Conservation (phyloP, 2,113 vertebrate species). For the Mormoops blainvillei region DNA sequence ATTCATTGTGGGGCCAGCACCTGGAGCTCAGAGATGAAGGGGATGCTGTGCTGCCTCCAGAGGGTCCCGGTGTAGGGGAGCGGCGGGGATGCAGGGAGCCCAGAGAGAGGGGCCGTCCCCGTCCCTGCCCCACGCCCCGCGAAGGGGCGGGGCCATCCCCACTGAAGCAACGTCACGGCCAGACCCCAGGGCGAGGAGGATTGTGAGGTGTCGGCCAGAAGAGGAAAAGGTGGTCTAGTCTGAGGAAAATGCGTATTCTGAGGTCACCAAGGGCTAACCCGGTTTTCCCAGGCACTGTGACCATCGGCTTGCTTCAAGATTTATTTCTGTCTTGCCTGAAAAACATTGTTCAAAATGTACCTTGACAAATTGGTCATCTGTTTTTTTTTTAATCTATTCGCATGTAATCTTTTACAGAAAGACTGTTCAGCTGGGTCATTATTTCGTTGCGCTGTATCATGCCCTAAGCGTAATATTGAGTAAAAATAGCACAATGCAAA, state of each 20-base stretch:
- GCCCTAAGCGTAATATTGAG: neutral
- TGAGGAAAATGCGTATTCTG: neutral
- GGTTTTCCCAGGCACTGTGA: neutral
- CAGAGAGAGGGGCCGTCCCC: neutral
- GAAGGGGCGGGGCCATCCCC: neutral
- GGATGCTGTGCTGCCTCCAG: accelerated
- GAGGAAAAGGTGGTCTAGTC: neutral
- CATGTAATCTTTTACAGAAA: neutral
- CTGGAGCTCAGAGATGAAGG: neutral
- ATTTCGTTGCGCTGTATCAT: neutral
- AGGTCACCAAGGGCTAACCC: no score
- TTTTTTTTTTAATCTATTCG: neutral
- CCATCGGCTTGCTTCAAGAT: neutral
- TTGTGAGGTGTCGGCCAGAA: accelerated
- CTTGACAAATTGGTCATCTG: neutral
- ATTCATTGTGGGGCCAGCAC: neutral
- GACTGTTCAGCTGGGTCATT: neutral
- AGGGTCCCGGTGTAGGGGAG: neutral
- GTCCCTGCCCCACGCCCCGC: no score
- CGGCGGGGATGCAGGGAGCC: accelerated
- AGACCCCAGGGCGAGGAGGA: neutral
- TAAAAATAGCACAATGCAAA: neutral
- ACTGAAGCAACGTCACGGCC: neutral
- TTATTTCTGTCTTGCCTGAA: neutral
- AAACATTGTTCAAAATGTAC: neutral